Percentiles rank a stretch among this genome's conserved stretches.
phyloP scores from a whole-genome alignment of 2,797 vertebrate genomes.

The Eulemur albifrons region DNA sequence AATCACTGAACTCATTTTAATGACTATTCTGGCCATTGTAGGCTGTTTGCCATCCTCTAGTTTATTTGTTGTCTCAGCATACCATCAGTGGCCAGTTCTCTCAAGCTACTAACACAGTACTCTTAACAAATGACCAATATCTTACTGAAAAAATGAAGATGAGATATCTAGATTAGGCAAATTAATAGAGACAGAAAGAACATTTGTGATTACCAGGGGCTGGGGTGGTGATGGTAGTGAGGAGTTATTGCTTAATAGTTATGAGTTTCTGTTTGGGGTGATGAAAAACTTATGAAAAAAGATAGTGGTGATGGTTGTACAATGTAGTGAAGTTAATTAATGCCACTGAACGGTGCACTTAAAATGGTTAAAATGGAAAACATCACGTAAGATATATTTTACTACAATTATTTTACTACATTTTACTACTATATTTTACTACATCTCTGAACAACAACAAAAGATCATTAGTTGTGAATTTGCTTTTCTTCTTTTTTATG shows the following conservation, averaged over 20 bases:
- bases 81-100: background rate
- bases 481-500: background rate
- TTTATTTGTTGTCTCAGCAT: background rate
- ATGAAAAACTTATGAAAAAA: background rate
- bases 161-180: background rate
- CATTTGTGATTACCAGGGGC: background rate
- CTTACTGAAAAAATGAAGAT: background rate
- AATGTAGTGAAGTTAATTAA: background rate
- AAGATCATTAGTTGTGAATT: background rate
- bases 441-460: background rate
- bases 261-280: background rate
- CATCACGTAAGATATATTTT: background rate
- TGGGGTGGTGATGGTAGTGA: background rate
- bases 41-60: background rate
- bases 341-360: background rate
- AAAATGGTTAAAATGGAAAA: background rate
- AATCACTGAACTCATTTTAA: background rate
- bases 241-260: background rate
- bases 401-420: background rate
- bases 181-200: background rate
- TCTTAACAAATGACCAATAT: background rate
- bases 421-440: background rate
- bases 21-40: background rate
- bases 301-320: background rate
- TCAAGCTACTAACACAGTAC: background rate